Percentiles rank a stretch among this genome's conserved stretches.
Evolutionary conservation across 2,797 vertebrate genomes (phyloP).

Genomic region (Pseudochirops corinnae): DNA sequence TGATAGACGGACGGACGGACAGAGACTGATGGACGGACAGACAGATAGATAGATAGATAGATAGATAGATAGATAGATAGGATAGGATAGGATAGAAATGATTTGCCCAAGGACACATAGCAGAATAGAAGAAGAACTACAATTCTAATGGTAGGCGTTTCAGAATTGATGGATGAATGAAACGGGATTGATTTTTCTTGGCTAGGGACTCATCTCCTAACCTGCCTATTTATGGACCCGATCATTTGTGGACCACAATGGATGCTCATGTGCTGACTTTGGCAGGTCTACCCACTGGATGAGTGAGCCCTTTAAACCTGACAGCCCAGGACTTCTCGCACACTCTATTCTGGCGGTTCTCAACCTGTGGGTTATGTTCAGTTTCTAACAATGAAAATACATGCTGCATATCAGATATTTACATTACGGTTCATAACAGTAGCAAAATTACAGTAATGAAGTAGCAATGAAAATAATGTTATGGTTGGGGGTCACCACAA

Average conservation of each 20-base stretch:
- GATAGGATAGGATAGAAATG: no score
- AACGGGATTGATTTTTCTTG: not conserved
- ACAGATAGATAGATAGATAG: no score
- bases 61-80: no score
- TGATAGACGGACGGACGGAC: no score
- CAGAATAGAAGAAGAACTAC: not conserved
- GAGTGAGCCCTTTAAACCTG: not conserved
- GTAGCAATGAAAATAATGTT: no score
- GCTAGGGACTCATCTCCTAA: not conserved
- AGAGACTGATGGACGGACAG: no score
- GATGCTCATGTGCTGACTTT: not conserved
- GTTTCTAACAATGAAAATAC: no score
- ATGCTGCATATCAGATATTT: no score
- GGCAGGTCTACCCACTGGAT: not conserved
- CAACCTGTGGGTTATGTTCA: no score
- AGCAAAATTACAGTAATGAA: no score
- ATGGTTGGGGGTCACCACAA: no score
- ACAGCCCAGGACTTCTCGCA: not conserved
- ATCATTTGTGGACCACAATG: not conserved
- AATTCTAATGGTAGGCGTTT: not conserved
- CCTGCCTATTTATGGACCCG: not conserved
- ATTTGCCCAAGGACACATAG: not conserved
- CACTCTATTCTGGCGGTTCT: not conserved
- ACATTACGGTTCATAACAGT: no score
- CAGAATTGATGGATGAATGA: not conserved